Base-by-base conservation (phyloP, 2,797 vertebrate genomes). In the Numenius phaeopus region DNA sequence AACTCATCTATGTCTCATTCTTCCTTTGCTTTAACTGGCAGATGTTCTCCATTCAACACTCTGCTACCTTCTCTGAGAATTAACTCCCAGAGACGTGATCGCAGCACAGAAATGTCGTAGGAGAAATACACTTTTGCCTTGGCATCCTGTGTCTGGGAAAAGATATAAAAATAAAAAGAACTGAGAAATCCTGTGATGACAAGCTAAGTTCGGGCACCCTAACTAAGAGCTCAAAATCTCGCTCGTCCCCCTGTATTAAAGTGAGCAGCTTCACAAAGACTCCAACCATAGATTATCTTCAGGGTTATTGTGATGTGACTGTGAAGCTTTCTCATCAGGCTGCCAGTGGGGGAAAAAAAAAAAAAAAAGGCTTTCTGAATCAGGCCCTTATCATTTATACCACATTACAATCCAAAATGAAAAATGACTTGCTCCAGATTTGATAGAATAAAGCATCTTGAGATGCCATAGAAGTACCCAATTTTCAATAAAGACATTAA, bases 401-500 rank as follows among this genome's bases (percentile, higher is more conserved):
- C 96, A 96, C 72, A 97, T 97, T 97, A 94, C 96, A 97, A 97
- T 97, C 96, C 96, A 93, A 97, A 97, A 96, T 95, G 97, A 98
- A 98, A 97, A 97, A 97, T 94, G 8, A 93, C 93, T 96, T 86
- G 86, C 97, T 96, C 94, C 94, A 97, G 96, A 97, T 95, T 97
- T 97, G 95, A 96, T 93, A 96, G 95, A 96, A 97, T 97, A 97
- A 97, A 96, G 92, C 93, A 96, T 96, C 96, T 95, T 91, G 96
- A 97, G 97, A 98, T 97, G 95, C 95, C 96, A 97, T 1, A 97
- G 95, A 97, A 97, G 92, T 76, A 95, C 66, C 81, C 86, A 87
- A 86, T 97, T 97, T 97, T 97, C 95, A 97, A 93, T 96, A 96
- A 97, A 97, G 97, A 97, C 92, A 96, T 98, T 98, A 97, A 97